Percentiles rank a stretch among this genome's conserved stretches.
These are phyloP conservation scores for Sterna hirundo DNA, from an alignment of 2,113 vertebrate species.

Conservation along the genomic window DNA sequence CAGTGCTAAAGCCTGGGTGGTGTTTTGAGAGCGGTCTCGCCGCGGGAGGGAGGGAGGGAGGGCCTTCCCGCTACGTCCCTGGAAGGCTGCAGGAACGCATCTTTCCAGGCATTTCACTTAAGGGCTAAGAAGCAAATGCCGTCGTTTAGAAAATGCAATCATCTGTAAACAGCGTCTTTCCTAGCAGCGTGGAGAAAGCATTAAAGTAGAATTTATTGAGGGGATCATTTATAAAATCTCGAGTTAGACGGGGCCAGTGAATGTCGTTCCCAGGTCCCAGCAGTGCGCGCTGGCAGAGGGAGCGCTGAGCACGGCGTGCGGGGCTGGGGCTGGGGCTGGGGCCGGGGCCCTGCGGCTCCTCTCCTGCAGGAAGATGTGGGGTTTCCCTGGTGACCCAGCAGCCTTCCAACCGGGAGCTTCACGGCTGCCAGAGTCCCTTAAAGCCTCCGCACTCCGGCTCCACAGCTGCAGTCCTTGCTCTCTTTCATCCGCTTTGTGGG, in stretches of 20 bases:
- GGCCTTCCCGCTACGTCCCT: not conserved
- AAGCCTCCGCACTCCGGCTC: not conserved
- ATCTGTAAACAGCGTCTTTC: fast-evolving
- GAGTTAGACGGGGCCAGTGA: fast-evolving
- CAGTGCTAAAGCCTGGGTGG: not conserved
- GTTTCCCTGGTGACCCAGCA: not conserved
- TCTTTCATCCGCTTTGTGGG: not conserved
- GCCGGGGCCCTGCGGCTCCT: not conserved
- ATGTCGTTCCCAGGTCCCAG: no score
- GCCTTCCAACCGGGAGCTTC: fast-evolving
- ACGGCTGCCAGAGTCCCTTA: fast-evolving
- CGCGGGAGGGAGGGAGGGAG: not conserved
- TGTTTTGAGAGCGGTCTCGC: not conserved
- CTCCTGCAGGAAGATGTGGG: not conserved
- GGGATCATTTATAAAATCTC: not conserved
- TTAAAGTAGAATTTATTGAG: fast-evolving
- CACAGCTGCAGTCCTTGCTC: not conserved
- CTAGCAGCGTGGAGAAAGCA: not conserved
- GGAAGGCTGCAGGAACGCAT: not conserved
- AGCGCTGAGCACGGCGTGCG: not conserved
- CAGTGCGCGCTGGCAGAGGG: fast-evolving
- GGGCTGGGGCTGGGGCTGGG: no score
- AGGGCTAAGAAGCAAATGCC: not conserved
- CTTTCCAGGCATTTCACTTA: not conserved
- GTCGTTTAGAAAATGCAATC: not conserved